phyloP scores from a whole-genome alignment of 2,797 vertebrate species.

The Sorex maritimensis region DNA sequence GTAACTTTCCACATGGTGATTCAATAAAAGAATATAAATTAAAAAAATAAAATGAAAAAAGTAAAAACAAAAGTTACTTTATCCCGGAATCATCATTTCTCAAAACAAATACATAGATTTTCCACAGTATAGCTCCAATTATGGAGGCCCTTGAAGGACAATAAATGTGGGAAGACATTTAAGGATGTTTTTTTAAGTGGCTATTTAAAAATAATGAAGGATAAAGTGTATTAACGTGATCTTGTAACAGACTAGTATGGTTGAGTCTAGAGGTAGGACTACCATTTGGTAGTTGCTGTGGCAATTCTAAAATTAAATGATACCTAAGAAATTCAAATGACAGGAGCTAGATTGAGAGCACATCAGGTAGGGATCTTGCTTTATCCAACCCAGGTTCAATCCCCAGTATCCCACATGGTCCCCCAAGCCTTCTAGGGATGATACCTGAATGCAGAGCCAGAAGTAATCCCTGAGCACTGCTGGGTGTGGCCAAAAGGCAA shows the following conservation, averaged over 20 bases:
- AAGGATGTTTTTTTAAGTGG: not conserved
- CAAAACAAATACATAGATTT: not conserved
- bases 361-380: too few relatives aligned
- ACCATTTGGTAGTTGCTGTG: not conserved
- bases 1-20: too few relatives aligned
- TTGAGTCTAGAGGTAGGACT: not conserved
- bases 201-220: constrained; percentile 41
- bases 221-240: not conserved
- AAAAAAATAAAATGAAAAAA: too few relatives aligned
- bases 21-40: too few relatives aligned
- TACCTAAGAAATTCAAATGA: not conserved
- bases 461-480: too few relatives aligned
- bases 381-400: too few relatives aligned
- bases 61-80: not conserved
- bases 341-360: too few relatives aligned
- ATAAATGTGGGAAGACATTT: not conserved
- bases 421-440: too few relatives aligned
- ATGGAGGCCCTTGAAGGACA: not conserved
- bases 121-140: not conserved
- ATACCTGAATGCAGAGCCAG: too few relatives aligned
- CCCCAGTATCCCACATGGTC: too few relatives aligned
- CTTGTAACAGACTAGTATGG: not conserved
- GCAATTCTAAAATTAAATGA: not conserved
- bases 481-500: too few relatives aligned
- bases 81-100: not conserved